Base-by-base conservation (phyloP, 2,113 vertebrate genomes). In the Odontophorus gujanensis region DNA sequence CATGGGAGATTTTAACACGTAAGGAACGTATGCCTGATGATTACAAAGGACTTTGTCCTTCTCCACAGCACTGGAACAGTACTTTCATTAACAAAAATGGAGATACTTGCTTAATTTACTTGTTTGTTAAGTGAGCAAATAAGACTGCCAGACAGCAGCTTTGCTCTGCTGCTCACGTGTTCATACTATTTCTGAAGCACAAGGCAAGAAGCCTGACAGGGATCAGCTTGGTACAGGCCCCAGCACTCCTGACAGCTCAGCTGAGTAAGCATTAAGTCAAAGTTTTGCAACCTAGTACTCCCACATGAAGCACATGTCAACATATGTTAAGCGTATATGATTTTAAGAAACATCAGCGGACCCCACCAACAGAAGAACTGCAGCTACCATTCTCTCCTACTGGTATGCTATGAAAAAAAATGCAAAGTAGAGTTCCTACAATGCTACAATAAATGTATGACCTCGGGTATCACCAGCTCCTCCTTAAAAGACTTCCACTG, bases 141-240 rank as follows among this genome's bases (percentile, higher is more conserved):
- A 66, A 45, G 26, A 20, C 73, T 66, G 40, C 69, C 48, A 61
- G 85, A 45, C 28, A 66, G 36, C 40, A 66, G 30, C 40, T 61
- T 48, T 79, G 25, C n/a, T 45, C 53, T 81, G 24, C 25, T 11
- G 10, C 32, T 80, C 68, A 72, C 28, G 11, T 16, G 4, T 26
- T 78, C 38, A 25, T 42, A 34, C 34, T 17, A 51, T 42, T 87
- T 43, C 72, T 78, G 83, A 85, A 89, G 71, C 66, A 76, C 32
- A 87, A 65, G 28, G 45, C 80, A 28, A 80, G 42, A 77, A 81
- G 65, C 17, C 48, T 10, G 50, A 89, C n/a, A 74, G 59, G 36
- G 50, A 92, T 58, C 73, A 57, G 36, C 4, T 53, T 0, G 0
- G 36, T 74, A 58, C 1, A 2, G 45, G 45, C 26, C 65, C 77